phyloP scores from a whole-genome alignment of 2,113 vertebrate genomes.

The Periophthalmodon schlosseri region DNA sequence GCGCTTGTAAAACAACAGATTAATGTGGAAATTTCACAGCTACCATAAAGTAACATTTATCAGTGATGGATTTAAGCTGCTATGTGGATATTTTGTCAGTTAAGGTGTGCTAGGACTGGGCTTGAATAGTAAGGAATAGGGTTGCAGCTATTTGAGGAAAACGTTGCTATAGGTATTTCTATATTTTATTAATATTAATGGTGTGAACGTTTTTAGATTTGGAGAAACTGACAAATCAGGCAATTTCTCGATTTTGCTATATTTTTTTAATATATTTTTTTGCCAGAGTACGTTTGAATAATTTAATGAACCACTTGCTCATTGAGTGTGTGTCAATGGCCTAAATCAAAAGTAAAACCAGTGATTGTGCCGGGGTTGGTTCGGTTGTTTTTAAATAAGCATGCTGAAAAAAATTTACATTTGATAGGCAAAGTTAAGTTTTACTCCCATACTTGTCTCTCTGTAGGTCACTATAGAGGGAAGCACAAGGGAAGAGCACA shows the following conservation, averaged over 20 bases:
- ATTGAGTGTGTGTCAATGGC: conserved; percentile 94
- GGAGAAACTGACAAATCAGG: conserved; percentile 9
- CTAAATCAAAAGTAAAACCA: conserved; percentile 84
- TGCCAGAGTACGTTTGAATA: conserved; percentile 54
- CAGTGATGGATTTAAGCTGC: conserved; percentile 68
- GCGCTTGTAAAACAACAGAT: conserved; percentile 54
- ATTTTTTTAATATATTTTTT: conserved; percentile 16
- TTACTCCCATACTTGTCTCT: conserved; percentile 99
- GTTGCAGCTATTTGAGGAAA: no score
- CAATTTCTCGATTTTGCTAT: conserved; percentile 15
- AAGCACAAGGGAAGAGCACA: conserved; percentile 92
- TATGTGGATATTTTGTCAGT: conserved; percentile 71
- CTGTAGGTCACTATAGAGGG: conserved; percentile 99
- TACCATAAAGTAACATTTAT: conserved; percentile 68
- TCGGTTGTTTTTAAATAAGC: conserved; percentile 87
- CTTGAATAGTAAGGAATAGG: conserved; percentile 64
- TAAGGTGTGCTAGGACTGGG: conserved; percentile 54
- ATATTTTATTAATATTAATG: neutral
- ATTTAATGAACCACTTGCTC: conserved; percentile 98
- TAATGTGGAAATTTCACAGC: neutral
- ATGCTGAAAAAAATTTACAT: conserved; percentile 99
- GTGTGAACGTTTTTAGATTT: neutral
- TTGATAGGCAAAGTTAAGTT: conserved; percentile 99
- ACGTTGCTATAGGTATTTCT: no score
- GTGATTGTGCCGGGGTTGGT: conserved; percentile 84